Evolutionary conservation across 1,140 invertebrate genomes (phyloP), one percentile per base, ranked within the genome.

Genomic region (Asobara japonica): DNA sequence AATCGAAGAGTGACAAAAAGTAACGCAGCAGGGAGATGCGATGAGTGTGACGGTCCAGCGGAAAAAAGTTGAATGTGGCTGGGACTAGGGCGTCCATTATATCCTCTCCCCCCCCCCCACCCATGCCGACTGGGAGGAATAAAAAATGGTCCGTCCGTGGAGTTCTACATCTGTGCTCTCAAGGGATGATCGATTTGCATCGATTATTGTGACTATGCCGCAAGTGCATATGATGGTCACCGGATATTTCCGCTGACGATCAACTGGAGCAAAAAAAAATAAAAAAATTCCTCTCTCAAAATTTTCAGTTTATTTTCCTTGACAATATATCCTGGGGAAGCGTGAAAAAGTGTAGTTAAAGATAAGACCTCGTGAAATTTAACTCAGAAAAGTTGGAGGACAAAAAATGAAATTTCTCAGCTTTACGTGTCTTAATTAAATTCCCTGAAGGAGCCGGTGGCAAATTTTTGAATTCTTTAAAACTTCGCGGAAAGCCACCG

Each of bases 121-220:
- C 13, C 25, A 18, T 10, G 16, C 6, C n/a, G 38, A 6, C 13
- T 27, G 33, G 22, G 38, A 22, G 38, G 62, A 33, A 66, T 66
- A 66, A 66, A 66, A 66, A 66, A 66, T 66, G 65, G 65, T 27
- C 20, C 62, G 38, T 65, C 62, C 33, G 31, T 66, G 22, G 65
- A 66, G 16, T 66, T 66, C n/a, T 66, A 45, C 65, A 66, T 66
- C 65, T 66, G 65, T 25, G 65, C 65, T 66, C 65, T 66, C 65
- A 41, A 2, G 65, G 65, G 65, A 66, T 66, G 65, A 66, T 66
- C 65, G 38, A 66, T 66, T 66, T 66, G 65, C 65, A 66, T 66
- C 36, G 65, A 66, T 41, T 66, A 66, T 66, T 66, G 38, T 18
- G 38, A 56, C 38, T 41, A 18, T 38, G 65, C 65, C 65, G 38